Evolutionary conservation across 2,113 vertebrate genomes (phyloP).

Genomic region (Ahaetulla prasina): DNA sequence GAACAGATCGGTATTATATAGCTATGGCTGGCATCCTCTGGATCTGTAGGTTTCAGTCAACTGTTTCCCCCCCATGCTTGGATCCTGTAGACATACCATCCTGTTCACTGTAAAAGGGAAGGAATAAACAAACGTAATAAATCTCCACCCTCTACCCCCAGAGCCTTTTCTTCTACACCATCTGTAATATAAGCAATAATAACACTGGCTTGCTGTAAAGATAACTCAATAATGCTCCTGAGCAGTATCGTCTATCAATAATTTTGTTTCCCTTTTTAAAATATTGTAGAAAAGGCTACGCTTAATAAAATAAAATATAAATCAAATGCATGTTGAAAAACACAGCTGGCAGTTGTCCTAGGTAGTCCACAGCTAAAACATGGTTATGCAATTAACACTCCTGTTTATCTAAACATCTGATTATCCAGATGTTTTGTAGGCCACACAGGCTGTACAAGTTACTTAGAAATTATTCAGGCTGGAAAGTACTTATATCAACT

Average conservation of each 20-base stretch:
- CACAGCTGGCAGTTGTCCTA: neutral
- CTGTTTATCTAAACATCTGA: slow-evolving; percentile 2
- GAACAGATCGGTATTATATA: neutral
- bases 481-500: neutral
- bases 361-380: neutral
- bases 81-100: neutral
- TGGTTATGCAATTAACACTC: neutral
- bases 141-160: neutral
- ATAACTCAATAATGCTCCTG: neutral
- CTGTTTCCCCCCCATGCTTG: too few relatives aligned
- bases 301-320: neutral
- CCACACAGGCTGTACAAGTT: neutral
- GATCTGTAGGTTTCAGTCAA: neutral
- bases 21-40: neutral
- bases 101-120: neutral
- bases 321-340: neutral
- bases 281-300: neutral
- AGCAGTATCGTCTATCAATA: neutral
- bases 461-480: neutral
- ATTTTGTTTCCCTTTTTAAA: neutral
- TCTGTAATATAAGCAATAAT: neutral
- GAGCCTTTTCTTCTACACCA: neutral
- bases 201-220: neutral
- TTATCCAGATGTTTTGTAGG: slow-evolving; percentile 2
- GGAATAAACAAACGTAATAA: neutral